Conservation (phyloP, 2,113 vertebrate species). For the Charina bottae region DNA sequence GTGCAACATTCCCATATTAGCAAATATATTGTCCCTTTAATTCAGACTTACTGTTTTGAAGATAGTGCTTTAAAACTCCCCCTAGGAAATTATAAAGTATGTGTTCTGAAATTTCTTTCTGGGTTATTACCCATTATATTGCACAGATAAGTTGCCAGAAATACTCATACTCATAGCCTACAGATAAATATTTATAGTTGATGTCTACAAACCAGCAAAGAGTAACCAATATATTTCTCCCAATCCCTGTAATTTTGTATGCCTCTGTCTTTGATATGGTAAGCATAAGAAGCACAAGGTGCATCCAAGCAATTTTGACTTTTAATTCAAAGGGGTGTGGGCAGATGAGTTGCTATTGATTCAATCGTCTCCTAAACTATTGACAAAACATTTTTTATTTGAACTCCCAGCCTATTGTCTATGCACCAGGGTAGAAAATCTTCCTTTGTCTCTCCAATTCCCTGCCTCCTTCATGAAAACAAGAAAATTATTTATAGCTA, state of each 20-base stretch:
- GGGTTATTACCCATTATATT: conserved; percentile 21
- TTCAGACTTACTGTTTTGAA: conserved; percentile 10
- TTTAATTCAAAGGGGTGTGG: conserved; percentile 22
- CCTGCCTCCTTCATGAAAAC: neutral
- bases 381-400: conserved; percentile 36
- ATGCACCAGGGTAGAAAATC: neutral
- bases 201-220: conserved; percentile 16
- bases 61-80: neutral
- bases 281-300: conserved; percentile 23
- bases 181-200: conserved; percentile 32
- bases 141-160: conserved; percentile 13
- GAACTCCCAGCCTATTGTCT: conserved; percentile 12
- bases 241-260: neutral
- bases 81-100: conserved; percentile 16
- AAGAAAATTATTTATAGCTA: conserved; percentile 11
- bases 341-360: conserved; percentile 31
- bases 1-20: neutral
- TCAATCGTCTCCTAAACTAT: conserved; percentile 28
- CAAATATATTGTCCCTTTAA: neutral
- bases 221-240: conserved; percentile 25
- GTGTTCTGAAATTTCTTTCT: conserved; percentile 14
- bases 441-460: neutral
- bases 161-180: neutral
- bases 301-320: conserved; percentile 23
- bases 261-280: neutral